Evolutionary conservation across 1,140 invertebrate species (phyloP), one percentile per base, ranked within the genome.

Genomic region (Drosophila arawakana): DNA sequence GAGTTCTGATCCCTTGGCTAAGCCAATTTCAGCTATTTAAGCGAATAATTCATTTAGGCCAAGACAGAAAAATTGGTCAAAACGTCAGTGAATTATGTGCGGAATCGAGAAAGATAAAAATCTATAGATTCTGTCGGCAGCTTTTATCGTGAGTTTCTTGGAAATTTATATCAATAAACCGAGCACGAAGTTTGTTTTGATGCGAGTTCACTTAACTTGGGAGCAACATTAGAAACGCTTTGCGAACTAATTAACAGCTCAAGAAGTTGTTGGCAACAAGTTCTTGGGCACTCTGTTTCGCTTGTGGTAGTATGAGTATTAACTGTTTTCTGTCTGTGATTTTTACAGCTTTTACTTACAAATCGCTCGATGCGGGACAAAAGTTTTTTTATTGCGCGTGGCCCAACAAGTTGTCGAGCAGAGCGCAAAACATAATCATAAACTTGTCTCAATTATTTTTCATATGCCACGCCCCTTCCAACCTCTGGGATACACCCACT

Each of bases 401-500:
- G 70, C 55, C 58, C 74, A 63, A 68, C 71, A 77, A 77, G 66
- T 71, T 75, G 66, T 65, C 49, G 72, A 69, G 55, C 49, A 37
- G 25, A 18, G 18, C 1, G 21, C 25, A 50, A 76, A 78, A 73
- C 83, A 86, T 86, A 86, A 86, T 86, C 83, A 86, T 86, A 86
- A 86, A 89, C 76, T 86, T 88, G 84, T 83, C 84, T 89, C 88
- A 89, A 89, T 89, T 89, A 89, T 89, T 89, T 89, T 89, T 89
- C 78, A 90, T 85, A 76, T 90, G 81, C 78, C 76, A 76, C 57
- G 35, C 58, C 60, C 63, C 21, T 13, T 2, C 5, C 44, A 0
- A 7, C 13, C 52, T 21, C n/a, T 54, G 8, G 9, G 37, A 8
- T 39, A 10, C 8, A 13, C 9, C 6, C 59, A 35, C 25, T n/a